phyloP scores from a whole-genome alignment of 2,888 invertebrate genomes.

The Hydrotaea cyrtoneurina region DNA sequence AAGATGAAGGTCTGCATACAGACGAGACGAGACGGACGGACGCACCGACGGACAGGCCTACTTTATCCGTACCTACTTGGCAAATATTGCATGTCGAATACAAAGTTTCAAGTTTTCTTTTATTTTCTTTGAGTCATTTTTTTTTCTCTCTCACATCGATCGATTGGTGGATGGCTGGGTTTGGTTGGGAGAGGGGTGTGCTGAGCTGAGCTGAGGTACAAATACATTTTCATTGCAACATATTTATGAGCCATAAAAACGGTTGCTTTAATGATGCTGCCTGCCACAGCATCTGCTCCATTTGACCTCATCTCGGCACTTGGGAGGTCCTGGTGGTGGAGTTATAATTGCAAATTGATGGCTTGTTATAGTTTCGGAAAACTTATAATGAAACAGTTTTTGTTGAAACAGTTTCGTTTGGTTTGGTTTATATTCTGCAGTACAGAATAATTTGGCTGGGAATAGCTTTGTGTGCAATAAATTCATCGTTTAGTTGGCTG shows the following conservation, averaged over 20 bases:
- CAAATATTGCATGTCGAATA: slow-evolving; percentile 6
- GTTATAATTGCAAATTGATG: background rate
- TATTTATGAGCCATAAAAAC: slow-evolving; percentile 23
- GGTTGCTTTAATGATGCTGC: background rate
- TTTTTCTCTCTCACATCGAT: background rate
- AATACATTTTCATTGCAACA: slow-evolving; percentile 31
- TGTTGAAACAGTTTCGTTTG: too few species aligned
- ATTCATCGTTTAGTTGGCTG: too few species aligned
- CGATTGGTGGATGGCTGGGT: background rate
- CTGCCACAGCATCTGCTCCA: background rate
- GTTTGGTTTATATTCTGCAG: too few species aligned
- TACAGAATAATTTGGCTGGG: too few species aligned
- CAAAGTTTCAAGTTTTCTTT: slow-evolving; percentile 22
- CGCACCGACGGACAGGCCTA: background rate
- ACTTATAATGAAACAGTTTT: too few species aligned
- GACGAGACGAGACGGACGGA: background rate
- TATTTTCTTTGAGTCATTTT: background rate
- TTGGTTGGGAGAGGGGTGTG: too few species aligned
- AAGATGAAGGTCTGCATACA: background rate
- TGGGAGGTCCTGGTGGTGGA: background rate
- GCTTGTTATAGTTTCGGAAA: background rate
- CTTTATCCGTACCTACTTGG: too few species aligned
- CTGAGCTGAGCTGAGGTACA: too few species aligned
- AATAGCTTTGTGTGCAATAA: too few species aligned
- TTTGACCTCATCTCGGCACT: background rate